Evolutionary conservation across 2,113 vertebrate genomes (phyloP), one percentile per base, ranked within the genome.

Genomic region (Aegithalos caudatus): DNA sequence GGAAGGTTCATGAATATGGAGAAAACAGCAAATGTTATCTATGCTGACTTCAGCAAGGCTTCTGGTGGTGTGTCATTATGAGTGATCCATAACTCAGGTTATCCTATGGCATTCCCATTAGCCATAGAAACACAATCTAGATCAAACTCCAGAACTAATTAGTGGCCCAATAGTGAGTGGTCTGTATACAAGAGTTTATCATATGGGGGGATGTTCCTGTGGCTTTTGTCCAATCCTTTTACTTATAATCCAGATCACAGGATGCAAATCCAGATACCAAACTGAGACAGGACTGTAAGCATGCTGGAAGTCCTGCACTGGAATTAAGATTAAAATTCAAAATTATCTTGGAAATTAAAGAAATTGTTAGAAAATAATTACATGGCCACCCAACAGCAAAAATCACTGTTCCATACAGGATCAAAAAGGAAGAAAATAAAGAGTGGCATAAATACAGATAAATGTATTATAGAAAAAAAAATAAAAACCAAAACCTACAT

Each of bases 401-500:
- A 37, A 50, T 38, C 29, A 31, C 29, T 24, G n/a, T 70, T 78
- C 22, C 10, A 31, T 40, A 35, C 5, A 38, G 20, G 40, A 69
- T 53, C 10, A 23, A 28, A 45, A 78, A 28, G 12, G 9, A 14
- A 37, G 58, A 47, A 16, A 24, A 66, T 11, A 44, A 44, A 37
- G 1, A 48, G 11, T 9, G 33, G 16, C 38, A 79, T 37, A 58
- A 66, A 80, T 74, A 37, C 14, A 66, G 27, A 3, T 42, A 5
- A 45, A 25, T 37, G 23, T 17, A 25, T 60, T 37, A 37, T 60
- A 12, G 11, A 2, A 22, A 28, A 47, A 31, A 22, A 28, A 8
- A n/a, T n/a, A n/a, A n/a, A n/a, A n/a, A n/a, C n/a, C n/a, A n/a
- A 27, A 33, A 2, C 15, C 27, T 40, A 40, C 1, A 1, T 19